phyloP scores from a whole-genome alignment of 2,113 vertebrate species.

The Centropus unirufus region DNA sequence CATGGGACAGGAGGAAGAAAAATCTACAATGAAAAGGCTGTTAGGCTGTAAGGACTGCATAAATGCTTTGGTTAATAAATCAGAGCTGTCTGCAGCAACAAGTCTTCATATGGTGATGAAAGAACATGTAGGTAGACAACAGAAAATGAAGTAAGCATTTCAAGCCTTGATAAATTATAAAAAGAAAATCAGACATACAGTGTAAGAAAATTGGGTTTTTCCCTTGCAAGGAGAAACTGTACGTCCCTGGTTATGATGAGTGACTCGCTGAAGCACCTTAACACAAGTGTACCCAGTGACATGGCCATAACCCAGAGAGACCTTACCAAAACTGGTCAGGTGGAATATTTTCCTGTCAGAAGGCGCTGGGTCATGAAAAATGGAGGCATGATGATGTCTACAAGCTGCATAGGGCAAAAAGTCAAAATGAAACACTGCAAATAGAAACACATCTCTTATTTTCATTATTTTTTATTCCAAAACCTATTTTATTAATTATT shows the following conservation, averaged over 20 bases:
- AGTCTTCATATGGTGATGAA: background rate
- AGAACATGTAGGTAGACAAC: background rate
- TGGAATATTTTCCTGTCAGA: background rate
- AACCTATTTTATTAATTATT: background rate
- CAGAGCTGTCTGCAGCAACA: background rate
- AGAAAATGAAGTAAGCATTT: background rate
- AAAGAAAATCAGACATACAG: background rate
- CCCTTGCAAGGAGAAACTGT: background rate
- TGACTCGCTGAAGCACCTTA: background rate
- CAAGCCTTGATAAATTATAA: background rate
- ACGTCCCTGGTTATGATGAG: background rate
- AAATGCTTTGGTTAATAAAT: background rate
- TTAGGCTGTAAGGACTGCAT: background rate
- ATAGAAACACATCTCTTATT: background rate
- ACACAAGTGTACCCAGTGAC: fast-evolving
- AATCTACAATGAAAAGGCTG: background rate
- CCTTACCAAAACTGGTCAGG: background rate
- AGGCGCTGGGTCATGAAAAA: background rate
- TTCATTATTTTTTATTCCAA: background rate
- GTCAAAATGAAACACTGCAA: background rate
- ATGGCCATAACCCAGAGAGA: background rate
- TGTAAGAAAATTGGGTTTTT: background rate
- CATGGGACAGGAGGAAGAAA: background rate
- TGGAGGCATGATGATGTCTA: background rate
- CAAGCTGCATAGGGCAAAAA: background rate